phyloP scores from a whole-genome alignment of 2,113 vertebrate species.

The Sarotherodon lohbergeri region DNA sequence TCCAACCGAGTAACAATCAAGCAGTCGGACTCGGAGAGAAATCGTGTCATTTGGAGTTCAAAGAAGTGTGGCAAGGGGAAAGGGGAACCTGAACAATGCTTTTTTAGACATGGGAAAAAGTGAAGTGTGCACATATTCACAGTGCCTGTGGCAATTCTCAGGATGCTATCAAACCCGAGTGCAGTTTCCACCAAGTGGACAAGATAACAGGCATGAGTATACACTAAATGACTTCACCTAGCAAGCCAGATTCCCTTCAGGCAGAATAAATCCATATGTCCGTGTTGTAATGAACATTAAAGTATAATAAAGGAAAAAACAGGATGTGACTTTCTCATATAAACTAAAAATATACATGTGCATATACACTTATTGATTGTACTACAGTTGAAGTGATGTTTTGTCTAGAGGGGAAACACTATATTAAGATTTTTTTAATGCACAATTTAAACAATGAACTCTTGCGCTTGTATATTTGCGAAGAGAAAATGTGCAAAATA shows the following conservation, averaged over 20 bases:
- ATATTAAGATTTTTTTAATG: not conserved
- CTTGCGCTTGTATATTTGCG: fast-evolving
- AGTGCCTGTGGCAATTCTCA: conserved; percentile 11
- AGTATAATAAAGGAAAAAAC: not conserved
- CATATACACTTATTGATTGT: not conserved
- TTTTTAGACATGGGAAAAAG: not conserved
- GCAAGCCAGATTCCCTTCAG: not conserved
- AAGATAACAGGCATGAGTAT: not conserved
- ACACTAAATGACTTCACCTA: conserved; percentile 19
- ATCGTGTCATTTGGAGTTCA: conserved; percentile 19
- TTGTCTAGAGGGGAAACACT: not conserved
- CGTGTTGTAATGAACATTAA: not conserved
- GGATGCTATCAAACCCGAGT: conserved; percentile 36
- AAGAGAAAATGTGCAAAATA: not conserved
- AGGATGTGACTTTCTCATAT: not conserved
- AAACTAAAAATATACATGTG: not conserved
- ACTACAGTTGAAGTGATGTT: not conserved
- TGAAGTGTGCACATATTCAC: not conserved
- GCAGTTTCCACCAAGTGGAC: conserved; percentile 34
- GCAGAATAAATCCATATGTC: conserved; percentile 1
- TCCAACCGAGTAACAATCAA: conserved; percentile 37
- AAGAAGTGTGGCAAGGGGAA: not conserved
- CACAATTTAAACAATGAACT: not conserved
- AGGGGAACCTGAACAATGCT: not conserved
- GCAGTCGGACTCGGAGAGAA: not conserved